Evolutionary conservation across 1,140 invertebrate species (phyloP), one percentile per base, ranked within the genome.

Genomic region (Heliconius hermathena): DNA sequence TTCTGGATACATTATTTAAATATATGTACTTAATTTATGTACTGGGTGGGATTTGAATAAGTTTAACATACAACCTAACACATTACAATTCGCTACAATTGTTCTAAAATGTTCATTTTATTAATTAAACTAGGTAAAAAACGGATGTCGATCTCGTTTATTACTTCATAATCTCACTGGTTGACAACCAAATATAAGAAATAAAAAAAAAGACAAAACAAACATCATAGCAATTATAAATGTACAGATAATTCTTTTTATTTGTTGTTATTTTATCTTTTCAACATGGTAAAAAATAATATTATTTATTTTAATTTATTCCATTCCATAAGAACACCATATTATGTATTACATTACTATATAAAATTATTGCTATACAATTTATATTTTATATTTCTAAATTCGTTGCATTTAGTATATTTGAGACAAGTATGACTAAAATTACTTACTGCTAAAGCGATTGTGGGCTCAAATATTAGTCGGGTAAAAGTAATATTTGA

Each of bases 21-120:
- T 29, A 66, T 66, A 66, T 66, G 60, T 66, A 66, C 60, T 66
- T 66, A 66, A 66, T 66, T 26, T 66, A 66, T 66, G 60, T 66
- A 66, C 60, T 66, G 60, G 60, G 60, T 66, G 60, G 60, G 60
- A 66, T 66, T 26, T 66, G 9, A 29, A 13, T 66, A 66, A 66
- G 22, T 66, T 57, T 57, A 66, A 66, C 9, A 5, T 66, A 66
- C 60, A 29, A 66, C 26, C 60, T 66, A 66, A 66, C 60, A 66
- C 29, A 66, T 26, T 66, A 66, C 60, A 66, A 18, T 66, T 66
- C 8, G 16, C 60, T 66, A 66, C 60, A 66, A 66, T 66, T 66
- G 60, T 66, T 66, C 60, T 66, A 66, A 66, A 22, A 66, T 66
- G 60, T 66, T 16, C 60, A n/a, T 57, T 66, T 66, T 26, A 16